Evolutionary conservation across 2,113 vertebrate genomes (phyloP).

Genomic region (Riparia riparia): DNA sequence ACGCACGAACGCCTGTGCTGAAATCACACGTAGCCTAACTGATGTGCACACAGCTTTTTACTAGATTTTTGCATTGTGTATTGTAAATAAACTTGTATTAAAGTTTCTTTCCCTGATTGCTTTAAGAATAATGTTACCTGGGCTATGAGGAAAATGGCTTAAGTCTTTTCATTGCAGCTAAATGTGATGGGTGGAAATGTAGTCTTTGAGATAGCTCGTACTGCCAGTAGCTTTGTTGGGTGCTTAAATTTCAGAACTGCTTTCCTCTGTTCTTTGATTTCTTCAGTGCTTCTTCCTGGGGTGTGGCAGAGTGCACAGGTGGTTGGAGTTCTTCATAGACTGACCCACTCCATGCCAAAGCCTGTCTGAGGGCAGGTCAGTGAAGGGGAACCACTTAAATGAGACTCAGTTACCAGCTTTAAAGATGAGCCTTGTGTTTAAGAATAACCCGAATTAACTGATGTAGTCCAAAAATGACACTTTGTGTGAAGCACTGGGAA

Average conservation of each 20-base stretch:
- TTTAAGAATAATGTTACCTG: background rate
- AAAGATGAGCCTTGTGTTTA: background rate
- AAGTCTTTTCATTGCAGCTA: background rate
- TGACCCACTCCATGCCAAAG: background rate
- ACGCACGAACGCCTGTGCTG: background rate
- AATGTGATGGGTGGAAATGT: background rate
- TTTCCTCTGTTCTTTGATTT: background rate
- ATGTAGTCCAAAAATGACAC: background rate
- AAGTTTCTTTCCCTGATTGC: background rate
- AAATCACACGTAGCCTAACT: background rate
- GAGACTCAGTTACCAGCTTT: background rate
- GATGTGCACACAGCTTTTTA: background rate
- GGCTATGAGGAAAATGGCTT: accelerated
- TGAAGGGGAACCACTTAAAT: background rate
- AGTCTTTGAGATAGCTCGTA: background rate
- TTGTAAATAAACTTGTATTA: constrained; percentile 39
- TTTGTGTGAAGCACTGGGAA: background rate
- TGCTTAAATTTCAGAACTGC: background rate
- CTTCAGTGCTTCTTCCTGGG: background rate
- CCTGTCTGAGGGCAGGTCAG: background rate
- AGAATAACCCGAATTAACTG: background rate
- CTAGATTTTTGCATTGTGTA: constrained; percentile 39
- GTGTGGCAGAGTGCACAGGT: accelerated
- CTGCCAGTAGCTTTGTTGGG: background rate
- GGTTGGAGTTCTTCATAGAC: background rate